Conservation (phyloP, 2,113 vertebrate genomes). For the Leptocoma aspasia region DNA sequence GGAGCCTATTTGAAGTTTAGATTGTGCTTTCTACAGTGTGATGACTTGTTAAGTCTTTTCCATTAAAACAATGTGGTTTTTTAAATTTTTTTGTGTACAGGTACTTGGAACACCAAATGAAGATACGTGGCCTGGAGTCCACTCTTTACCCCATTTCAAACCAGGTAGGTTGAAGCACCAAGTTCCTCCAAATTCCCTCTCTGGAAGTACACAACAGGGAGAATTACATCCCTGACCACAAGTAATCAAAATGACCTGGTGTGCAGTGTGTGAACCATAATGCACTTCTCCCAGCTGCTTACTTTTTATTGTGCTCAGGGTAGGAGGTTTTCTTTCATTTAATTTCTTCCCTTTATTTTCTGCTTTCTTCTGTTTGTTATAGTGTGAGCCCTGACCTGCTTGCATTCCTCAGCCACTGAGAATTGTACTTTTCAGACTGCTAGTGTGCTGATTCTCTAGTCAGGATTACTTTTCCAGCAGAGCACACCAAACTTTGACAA, state of each 20-base stretch:
- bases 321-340: not conserved
- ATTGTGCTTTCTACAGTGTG: not conserved
- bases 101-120: constrained; percentile 93
- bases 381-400: not conserved
- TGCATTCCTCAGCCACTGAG: not conserved
- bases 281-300: not conserved
- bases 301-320: not conserved
- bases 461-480: not conserved
- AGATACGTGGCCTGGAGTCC: constrained; percentile 91
- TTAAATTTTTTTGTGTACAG: constrained; percentile 55
- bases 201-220: not conserved
- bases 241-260: not conserved
- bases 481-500: not conserved
- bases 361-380: not conserved
- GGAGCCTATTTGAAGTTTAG: not conserved
- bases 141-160: constrained; percentile 93
- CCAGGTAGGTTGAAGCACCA: constrained; percentile 77
- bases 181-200: not conserved
- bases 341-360: not conserved
- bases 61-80: not conserved
- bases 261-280: not conserved
- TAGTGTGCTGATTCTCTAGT: not conserved
- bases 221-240: not conserved
- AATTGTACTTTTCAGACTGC: not conserved
- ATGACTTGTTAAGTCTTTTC: not conserved